Conservation (phyloP, 2,113 vertebrate species). For the Holacanthus passer region DNA sequence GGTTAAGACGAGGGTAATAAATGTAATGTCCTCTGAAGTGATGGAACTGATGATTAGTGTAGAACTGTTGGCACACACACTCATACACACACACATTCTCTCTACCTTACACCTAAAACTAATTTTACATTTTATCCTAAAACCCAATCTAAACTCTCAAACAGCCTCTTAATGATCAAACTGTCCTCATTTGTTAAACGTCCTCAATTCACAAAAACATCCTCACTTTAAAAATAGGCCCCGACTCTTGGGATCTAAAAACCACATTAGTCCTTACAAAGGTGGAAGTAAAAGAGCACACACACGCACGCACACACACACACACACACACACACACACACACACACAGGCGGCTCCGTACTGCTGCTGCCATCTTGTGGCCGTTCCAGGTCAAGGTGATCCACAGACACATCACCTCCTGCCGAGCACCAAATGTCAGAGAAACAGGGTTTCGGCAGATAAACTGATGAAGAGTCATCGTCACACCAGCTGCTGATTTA, state of each 20-base stretch:
- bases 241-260: background rate
- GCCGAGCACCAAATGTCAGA: background rate
- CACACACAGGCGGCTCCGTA: background rate
- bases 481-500: background rate
- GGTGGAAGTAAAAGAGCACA: background rate
- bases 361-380: conserved; percentile 39
- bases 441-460: background rate
- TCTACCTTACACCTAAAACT: background rate
- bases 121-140: background rate
- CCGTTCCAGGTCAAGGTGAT: background rate
- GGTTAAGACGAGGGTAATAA: too few species aligned
- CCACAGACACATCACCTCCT: background rate
- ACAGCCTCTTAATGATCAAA: background rate
- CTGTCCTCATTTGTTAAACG: background rate
- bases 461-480: background rate
- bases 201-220: background rate
- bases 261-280: background rate
- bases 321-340: background rate
- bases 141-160: background rate
- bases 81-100: background rate
- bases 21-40: too few species aligned
- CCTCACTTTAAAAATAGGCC: background rate
- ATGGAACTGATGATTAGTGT: too few species aligned
- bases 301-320: background rate
- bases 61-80: background rate